A percentile compares a stretch with the other conserved stretches of the same genome.
phyloP scores from a whole-genome alignment of 2,888 invertebrate species.

The Phrixothrix hirtus region DNA sequence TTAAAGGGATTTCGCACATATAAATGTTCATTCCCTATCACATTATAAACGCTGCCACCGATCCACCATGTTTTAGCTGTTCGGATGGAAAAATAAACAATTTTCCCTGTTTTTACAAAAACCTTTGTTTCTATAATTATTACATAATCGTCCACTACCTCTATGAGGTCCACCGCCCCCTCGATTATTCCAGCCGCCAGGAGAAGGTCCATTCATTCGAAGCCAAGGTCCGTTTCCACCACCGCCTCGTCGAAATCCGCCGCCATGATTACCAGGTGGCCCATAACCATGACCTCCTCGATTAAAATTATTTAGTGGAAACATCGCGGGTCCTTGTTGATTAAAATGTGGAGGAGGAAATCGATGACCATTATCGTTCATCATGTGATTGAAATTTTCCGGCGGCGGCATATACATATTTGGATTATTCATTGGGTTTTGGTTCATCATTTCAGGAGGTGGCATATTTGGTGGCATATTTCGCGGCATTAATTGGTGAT shows the following conservation, averaged over 20 bases:
- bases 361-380: constrained; percentile 49
- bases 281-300: constrained; percentile 37
- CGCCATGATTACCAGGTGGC: not conserved
- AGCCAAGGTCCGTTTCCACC: constrained; percentile 61
- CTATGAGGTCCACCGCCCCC: constrained; percentile 48
- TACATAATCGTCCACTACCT: constrained; percentile 65
- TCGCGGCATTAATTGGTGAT: no score
- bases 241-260: constrained; percentile 39
- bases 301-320: constrained; percentile 52
- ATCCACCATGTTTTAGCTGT: constrained; percentile 25
- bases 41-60: not conserved
- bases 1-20: not conserved
- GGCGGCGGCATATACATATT: constrained; percentile 55
- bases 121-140: constrained; percentile 78
- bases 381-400: constrained; percentile 54
- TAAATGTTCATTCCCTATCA: not conserved
- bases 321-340: constrained; percentile 54
- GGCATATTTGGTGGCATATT: constrained; percentile 52
- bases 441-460: constrained; percentile 55
- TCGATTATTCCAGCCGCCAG: constrained; percentile 47
- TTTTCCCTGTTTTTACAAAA: constrained; percentile 81
- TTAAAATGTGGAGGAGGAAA: constrained; percentile 56
- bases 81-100: constrained; percentile 81
- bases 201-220: constrained; percentile 53
- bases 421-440: constrained; percentile 41